Evolutionary conservation across 2,888 invertebrate species (phyloP).

Genomic region (Brassicogethes aeneus): DNA sequence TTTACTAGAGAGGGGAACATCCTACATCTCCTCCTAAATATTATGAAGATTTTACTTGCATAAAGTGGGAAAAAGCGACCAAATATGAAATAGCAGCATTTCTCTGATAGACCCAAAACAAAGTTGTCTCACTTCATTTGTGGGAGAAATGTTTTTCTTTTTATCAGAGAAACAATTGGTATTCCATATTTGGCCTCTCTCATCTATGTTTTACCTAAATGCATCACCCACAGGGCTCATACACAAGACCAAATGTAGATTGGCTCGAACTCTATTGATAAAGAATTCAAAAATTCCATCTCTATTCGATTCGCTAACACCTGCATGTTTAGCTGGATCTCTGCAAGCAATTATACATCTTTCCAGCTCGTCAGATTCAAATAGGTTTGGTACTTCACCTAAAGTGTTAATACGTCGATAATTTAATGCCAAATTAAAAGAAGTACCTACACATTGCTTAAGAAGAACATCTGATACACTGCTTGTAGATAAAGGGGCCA

Average conservation of each 20-base stretch:
- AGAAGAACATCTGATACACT: too few relatives aligned
- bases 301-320: conserved; percentile 56
- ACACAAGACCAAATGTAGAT: conserved; percentile 78
- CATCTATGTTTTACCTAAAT: conserved; percentile 56
- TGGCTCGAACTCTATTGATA: conserved; percentile 71
- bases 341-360: conserved; percentile 70
- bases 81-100: too few relatives aligned
- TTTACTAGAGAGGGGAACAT: conserved; percentile 93
- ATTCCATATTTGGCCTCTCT: too few relatives aligned
- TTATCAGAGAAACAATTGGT: too few relatives aligned
- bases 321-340: conserved; percentile 58
- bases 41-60: too few relatives aligned
- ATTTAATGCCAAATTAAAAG: too few relatives aligned
- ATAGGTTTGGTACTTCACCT: conserved; percentile 89
- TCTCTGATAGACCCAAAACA: too few relatives aligned
- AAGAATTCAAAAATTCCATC: conserved; percentile 81
- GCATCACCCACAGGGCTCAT: conserved; percentile 89
- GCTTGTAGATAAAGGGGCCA: too few relatives aligned
- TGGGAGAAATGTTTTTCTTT: too few relatives aligned
- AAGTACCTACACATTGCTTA: too few relatives aligned
- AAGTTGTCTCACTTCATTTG: too few relatives aligned
- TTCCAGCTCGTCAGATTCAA: conserved; percentile 78
- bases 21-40: conserved; percentile 71
- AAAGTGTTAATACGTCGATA: conserved; percentile 13
- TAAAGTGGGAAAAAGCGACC: too few relatives aligned